Conservation (phyloP, 2,797 vertebrate genomes). For the Forpus xanthops region DNA sequence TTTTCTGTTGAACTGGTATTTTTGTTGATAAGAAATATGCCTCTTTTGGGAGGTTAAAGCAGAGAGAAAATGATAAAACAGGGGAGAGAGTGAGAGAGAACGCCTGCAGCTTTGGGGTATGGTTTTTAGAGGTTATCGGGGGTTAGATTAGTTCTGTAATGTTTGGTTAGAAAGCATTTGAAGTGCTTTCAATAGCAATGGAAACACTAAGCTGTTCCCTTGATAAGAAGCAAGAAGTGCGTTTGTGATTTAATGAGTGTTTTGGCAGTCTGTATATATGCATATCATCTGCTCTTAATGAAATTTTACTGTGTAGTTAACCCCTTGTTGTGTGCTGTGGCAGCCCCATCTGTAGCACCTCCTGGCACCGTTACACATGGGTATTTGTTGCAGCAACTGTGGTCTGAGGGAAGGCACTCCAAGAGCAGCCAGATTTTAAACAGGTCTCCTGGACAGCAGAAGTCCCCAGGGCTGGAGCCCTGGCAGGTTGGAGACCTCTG, state of each 20-base stretch:
- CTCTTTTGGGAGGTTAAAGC: slow-evolving; percentile 7
- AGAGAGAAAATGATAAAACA: slow-evolving; percentile 18
- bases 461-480: background rate
- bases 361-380: background rate
- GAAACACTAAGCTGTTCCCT: background rate
- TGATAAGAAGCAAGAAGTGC: slow-evolving; percentile 11
- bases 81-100: background rate
- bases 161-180: slow-evolving; percentile 53
- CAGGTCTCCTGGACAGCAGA: background rate
- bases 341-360: background rate
- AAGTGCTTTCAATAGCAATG: slow-evolving; percentile 27
- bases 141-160: slow-evolving; percentile 41
- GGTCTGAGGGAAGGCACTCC: background rate
- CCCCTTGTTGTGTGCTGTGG: background rate
- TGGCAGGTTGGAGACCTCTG: background rate
- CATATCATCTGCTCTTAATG: background rate
- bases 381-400: background rate
- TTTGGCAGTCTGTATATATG: background rate
- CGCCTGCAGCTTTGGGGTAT: slow-evolving; percentile 2
- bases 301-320: background rate
- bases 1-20: slow-evolving; percentile 18
- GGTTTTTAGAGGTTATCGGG: slow-evolving; percentile 52
- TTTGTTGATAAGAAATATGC: slow-evolving; percentile 42
- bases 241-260: background rate
- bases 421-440: background rate